phyloP scores from a whole-genome alignment of 2,888 invertebrate genomes.

The Cenopis cana region DNA sequence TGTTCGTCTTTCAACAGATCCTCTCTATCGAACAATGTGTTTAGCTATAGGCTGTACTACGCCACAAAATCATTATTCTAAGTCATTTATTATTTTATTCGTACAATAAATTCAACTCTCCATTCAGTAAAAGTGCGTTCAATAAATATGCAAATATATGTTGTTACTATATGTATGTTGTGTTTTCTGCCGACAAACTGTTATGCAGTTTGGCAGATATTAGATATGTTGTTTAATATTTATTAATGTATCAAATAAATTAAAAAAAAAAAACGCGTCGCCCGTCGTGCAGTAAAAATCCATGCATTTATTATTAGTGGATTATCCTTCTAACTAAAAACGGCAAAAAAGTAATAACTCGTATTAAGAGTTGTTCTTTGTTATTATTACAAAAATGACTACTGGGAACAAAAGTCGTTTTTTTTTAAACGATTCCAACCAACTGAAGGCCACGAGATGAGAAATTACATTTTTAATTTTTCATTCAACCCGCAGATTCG shows the following conservation, averaged over 20 bases:
- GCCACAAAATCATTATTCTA: neutral
- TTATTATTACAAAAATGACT: neutral
- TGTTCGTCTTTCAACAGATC: neutral
- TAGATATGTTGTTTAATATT: no score
- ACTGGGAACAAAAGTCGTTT: constrained; percentile 8
- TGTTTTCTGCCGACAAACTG: no score
- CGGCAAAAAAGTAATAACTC: neutral
- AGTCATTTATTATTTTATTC: no score
- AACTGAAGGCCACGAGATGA: constrained; percentile 50
- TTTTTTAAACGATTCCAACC: constrained; percentile 10
- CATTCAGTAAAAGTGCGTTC: neutral
- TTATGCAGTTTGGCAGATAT: no score
- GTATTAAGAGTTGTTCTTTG: neutral
- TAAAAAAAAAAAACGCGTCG: no score
- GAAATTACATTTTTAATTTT: constrained; percentile 68
- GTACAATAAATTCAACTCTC: neutral
- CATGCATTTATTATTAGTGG: neutral
- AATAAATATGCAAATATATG: no score
- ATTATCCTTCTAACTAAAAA: neutral
- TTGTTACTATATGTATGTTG: no score
- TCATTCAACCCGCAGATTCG: constrained; percentile 62
- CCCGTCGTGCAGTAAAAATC: neutral
- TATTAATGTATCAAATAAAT: no score
- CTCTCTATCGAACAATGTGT: neutral
- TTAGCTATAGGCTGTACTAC: no score